These are phyloP conservation scores for Mus spicilegus DNA, from an alignment of 2,113 vertebrate species.

Conservation along the genomic window DNA sequence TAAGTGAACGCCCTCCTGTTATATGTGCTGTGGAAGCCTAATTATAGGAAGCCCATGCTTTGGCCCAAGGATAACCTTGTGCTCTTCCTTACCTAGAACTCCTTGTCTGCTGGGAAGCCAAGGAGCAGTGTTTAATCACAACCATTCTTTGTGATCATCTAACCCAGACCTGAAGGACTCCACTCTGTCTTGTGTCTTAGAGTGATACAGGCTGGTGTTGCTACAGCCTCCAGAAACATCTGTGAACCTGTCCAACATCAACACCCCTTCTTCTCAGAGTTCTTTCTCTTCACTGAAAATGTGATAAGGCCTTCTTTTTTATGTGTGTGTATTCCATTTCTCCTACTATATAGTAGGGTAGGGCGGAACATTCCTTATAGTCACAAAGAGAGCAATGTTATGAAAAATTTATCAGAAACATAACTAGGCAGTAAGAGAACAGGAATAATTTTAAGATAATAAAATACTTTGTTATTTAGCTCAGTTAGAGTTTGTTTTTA, in stretches of 20 bases:
- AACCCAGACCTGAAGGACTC: neutral
- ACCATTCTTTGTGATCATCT: neutral
- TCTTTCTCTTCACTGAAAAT: neutral
- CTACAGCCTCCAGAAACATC: neutral
- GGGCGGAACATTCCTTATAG: neutral
- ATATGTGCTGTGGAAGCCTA: neutral
- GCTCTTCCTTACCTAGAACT: neutral
- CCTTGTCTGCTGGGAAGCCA: neutral
- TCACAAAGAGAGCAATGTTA: neutral
- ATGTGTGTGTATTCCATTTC: neutral
- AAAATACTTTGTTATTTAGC: neutral
- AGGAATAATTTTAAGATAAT: neutral
- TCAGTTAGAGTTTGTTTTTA: neutral
- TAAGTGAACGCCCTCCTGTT: neutral
- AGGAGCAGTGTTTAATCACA: accelerated
- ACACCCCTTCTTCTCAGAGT: neutral
- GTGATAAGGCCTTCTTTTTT: neutral
- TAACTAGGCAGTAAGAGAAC: neutral
- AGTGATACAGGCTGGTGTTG: neutral
- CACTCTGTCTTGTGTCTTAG: neutral
- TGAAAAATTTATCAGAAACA: neutral
- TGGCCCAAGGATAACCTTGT: neutral
- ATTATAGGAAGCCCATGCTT: neutral
- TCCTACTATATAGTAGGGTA: neutral
- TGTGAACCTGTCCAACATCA: neutral